phyloP scores from a whole-genome alignment of 1,140 invertebrate species.

The Pseudomyrmex concolor region DNA sequence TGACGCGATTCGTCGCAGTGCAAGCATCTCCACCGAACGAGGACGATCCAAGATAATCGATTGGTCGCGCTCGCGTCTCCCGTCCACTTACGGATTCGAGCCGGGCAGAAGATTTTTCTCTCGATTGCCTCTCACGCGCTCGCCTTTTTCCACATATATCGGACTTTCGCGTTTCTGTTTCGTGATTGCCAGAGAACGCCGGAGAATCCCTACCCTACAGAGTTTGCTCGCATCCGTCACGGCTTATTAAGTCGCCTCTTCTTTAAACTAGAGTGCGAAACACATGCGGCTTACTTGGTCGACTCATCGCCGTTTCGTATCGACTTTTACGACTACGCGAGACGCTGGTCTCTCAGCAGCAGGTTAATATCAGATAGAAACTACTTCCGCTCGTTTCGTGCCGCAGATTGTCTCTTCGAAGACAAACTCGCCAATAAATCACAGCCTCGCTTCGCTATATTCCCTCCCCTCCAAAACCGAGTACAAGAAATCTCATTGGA shows the following conservation, averaged over 20 bases:
- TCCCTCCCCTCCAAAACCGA: not conserved
- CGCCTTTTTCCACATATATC: slow-evolving; percentile 61
- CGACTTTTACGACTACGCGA: slow-evolving; percentile 42
- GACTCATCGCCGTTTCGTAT: slow-evolving; percentile 23
- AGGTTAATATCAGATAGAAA: slow-evolving; percentile 46
- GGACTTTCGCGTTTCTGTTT: slow-evolving; percentile 67
- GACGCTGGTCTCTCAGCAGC: slow-evolving; percentile 24
- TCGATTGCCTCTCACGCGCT: slow-evolving; percentile 53
- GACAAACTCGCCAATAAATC: slow-evolving; percentile 48
- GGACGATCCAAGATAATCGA: slow-evolving; percentile 76
- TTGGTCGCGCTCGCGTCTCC: slow-evolving; percentile 75
- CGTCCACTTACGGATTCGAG: slow-evolving; percentile 80
- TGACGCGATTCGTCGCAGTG: slow-evolving; percentile 23
- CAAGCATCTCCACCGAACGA: slow-evolving; percentile 45
- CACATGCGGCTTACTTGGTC: not conserved
- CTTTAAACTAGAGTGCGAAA: slow-evolving; percentile 71
- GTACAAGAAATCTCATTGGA: not conserved
- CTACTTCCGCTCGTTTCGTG: slow-evolving; percentile 46
- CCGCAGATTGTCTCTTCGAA: slow-evolving; percentile 22
- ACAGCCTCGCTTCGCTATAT: slow-evolving; percentile 7
- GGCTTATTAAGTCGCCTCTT: slow-evolving; percentile 74
- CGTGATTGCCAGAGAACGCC: slow-evolving; percentile 32
- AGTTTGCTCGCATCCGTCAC: slow-evolving; percentile 65
- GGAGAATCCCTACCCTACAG: slow-evolving; percentile 40
- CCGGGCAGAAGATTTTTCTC: slow-evolving; percentile 76